Conservation (phyloP, 2,888 invertebrate genomes). For the Euzophera pinguis region DNA sequence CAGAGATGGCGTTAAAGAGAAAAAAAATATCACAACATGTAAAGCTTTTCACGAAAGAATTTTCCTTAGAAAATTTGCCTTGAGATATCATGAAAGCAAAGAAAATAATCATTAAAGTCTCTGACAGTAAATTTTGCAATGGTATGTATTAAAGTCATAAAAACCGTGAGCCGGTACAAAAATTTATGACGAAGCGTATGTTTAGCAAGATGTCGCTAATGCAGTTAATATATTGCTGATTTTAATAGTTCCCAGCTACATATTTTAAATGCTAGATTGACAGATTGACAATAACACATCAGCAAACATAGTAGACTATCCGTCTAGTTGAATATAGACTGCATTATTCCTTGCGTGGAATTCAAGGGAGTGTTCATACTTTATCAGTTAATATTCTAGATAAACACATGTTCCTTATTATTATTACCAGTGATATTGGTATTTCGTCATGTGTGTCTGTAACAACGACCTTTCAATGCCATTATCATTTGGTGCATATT, state of each 20-base stretch:
- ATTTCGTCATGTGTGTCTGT: not conserved
- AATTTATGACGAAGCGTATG: not conserved
- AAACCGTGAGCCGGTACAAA: not conserved
- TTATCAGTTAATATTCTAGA: conserved; percentile 9
- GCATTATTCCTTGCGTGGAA: not conserved
- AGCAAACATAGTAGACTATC: not conserved
- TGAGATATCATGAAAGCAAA: not conserved
- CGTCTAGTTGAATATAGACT: conserved; percentile 1
- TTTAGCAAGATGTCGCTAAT: not conserved
- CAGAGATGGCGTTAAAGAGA: conserved; percentile 11
- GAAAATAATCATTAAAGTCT: not conserved
- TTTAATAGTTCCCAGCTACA: not conserved
- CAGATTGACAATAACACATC: not conserved
- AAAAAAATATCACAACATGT: not conserved
- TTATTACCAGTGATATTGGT: conserved; percentile 27
- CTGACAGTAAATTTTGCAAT: no score
- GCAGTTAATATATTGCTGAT: not conserved
- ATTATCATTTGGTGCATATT: not conserved
- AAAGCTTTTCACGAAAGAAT: no score
- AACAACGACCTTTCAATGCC: conserved; percentile 37
- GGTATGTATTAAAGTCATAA: no score
- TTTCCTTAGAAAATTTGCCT: no score
- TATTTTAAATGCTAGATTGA: not conserved
- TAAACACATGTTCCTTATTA: conserved; percentile 6
- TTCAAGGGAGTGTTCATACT: conserved; percentile 1